Percentiles rank a stretch among this genome's conserved stretches.
phyloP scores from a whole-genome alignment of 2,113 vertebrate genomes.

The Corythaixoides concolor region DNA sequence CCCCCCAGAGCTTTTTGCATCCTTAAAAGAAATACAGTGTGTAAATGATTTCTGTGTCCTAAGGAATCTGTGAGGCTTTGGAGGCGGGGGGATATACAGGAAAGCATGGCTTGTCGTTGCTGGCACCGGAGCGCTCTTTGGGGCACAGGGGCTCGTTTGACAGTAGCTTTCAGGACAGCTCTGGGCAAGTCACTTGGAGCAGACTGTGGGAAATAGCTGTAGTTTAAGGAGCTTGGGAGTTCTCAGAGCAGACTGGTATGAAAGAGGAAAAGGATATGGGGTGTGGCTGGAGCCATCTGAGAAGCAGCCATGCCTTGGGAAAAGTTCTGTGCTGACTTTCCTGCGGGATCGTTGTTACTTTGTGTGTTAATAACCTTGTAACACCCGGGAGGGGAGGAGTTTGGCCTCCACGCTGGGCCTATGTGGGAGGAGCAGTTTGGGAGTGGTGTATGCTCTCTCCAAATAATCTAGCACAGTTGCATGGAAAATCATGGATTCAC shows the following conservation, averaged over 20 bases:
- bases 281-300: neutral
- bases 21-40: neutral
- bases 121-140: fast-evolving
- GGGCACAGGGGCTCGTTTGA: neutral
- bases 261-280: neutral
- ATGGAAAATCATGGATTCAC: fast-evolving
- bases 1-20: neutral
- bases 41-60: neutral
- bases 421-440: neutral
- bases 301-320: neutral
- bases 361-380: neutral
- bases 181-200: neutral
- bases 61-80: neutral
- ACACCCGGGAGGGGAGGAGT: neutral
- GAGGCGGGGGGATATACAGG: neutral
- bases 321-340: neutral
- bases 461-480: neutral
- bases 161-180: neutral
- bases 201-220: neutral
- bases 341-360: neutral
- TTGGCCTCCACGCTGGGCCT: neutral
- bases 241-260: neutral
- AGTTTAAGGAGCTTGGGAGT: neutral
- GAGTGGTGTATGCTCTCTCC: neutral
- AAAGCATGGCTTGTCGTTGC: fast-evolving